Base-by-base conservation (phyloP, 2,113 vertebrate species). In the Lathamus discolor region DNA sequence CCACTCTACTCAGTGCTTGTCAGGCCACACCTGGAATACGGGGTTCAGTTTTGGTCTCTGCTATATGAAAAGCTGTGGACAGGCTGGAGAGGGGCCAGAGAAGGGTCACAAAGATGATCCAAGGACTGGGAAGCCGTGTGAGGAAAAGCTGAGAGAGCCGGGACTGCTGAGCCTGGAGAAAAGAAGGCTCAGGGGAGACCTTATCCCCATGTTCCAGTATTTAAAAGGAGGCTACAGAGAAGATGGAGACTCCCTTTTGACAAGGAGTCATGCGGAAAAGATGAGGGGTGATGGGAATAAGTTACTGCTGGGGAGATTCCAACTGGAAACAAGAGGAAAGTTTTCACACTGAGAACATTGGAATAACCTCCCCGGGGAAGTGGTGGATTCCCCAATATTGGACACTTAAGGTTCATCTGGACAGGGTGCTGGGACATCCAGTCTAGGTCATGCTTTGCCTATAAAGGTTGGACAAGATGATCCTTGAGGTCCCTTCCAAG, bases 131-230 rank as follows among this genome's bases (percentile, higher is more conserved):
- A n/a, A 57, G 55, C 54, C 1, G 1, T 20, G 31, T 57, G 54
- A 57, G 54, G 31, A 57, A 57, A 57, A 5, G 11, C 18, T 57
- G 54, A 33, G 55, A 33, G 31, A 57, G 54, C 54, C 20, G 55
- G 55, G 33, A 23, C 55, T 59, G 33, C 8, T 23, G 3, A 57
- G 31, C 55, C 31, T 57, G 31, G 19, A 57, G 31, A 57, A 57
- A 13, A 57, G 55, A 0, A 0, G 31, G 55, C 31, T 57, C 31
- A 57, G 55, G 31, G 31, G 55, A 57, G 55, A 33, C 19, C 3
- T 22, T 9, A 57, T 33, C 55, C 18, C 17, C 19, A 33, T 33
- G 54, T 13, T 57, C 31, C 31, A 22, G 55, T 13, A 33, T 22
- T 57, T 33, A 22, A 33, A 33, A 5, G 31, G 55, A 3, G 19